These are phyloP conservation scores for Spodoptera litura DNA, from an alignment of 1,140 invertebrate genomes.

Conservation along the genomic window DNA sequence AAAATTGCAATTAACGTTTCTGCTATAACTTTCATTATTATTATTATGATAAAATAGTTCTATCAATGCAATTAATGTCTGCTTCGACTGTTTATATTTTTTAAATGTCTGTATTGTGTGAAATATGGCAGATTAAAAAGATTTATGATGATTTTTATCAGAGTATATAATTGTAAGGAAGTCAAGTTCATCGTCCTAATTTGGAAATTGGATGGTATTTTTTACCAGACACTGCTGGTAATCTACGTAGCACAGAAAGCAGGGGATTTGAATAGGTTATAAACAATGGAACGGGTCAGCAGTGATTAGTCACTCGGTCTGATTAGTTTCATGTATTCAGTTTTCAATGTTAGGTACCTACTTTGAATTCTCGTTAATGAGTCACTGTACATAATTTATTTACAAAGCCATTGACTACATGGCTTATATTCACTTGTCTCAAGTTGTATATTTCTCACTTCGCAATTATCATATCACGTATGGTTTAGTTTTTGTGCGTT, in stretches of 20 bases:
- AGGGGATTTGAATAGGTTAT: slow-evolving; percentile 57
- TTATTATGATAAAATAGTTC: slow-evolving; percentile 8
- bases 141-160: not conserved
- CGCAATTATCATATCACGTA: not conserved
- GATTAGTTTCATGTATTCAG: slow-evolving; percentile 55
- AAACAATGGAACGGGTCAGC: slow-evolving; percentile 55
- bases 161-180: too few species aligned
- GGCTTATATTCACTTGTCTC: not conserved
- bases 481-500: not conserved
- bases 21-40: not conserved
- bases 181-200: not conserved
- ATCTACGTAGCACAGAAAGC: not conserved
- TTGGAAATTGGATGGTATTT: too few species aligned
- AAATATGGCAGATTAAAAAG: not conserved
- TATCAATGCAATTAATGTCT: slow-evolving; percentile 5
- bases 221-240: not conserved
- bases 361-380: slow-evolving; percentile 38
- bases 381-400: slow-evolving; percentile 4
- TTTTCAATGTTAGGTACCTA: slow-evolving; percentile 29
- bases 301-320: slow-evolving; percentile 60
- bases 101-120: slow-evolving; percentile 3
- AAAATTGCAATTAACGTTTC: not conserved
- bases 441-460: not conserved
- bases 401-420: slow-evolving; percentile 7
- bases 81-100: not conserved